Evolutionary conservation across 2,888 invertebrate species (phyloP), one percentile per base, ranked within the genome.

Genomic region (Timema podura): DNA sequence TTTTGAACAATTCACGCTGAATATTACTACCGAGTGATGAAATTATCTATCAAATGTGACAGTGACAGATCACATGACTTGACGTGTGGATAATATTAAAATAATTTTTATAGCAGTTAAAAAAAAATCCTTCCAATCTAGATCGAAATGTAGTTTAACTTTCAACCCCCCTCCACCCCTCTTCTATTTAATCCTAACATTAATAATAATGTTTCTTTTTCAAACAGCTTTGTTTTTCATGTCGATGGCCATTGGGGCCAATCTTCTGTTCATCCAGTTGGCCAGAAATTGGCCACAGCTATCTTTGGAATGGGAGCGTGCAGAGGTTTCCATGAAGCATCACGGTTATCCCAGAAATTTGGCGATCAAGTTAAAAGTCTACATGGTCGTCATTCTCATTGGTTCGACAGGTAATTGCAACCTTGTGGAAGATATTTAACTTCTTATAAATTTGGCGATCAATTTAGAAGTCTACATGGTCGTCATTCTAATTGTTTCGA

Each of bases 231-330:
- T 61, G 61, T 30, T 68, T n/a, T 61, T 68, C 68, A 59, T 68
- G 11, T 16, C 59, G 11, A 45, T 68, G 47, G 48, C 68, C 48
- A 9, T 61, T 5, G 9, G 15, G 61, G 46, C 59, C 10, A 16
- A 44, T 30, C 13, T n/a, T 0, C 75, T 88, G 1, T 86, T 86
- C 47, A 80, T 86, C 74, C 82, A 80, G 71, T 76, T 87, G 73
- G 85, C 85, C 0, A 80, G 79, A 45, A 79, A 83, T 68, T 87
- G 87, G 86, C 85, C 85, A 5, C 76, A 75, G n/a, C 77, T 87
- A 48, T 82, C 83, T 77, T 68, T 78, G 64, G 78, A 81, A 45
- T 69, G 69, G 69, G 65, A 69, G 15, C n/a, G 47, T 15, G 46
- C 59, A 57, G 69, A 69, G 57, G 30, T 13, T 0, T 45, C 15